Conservation (phyloP, 2,888 invertebrate genomes). For the Electrophaes corylata region DNA sequence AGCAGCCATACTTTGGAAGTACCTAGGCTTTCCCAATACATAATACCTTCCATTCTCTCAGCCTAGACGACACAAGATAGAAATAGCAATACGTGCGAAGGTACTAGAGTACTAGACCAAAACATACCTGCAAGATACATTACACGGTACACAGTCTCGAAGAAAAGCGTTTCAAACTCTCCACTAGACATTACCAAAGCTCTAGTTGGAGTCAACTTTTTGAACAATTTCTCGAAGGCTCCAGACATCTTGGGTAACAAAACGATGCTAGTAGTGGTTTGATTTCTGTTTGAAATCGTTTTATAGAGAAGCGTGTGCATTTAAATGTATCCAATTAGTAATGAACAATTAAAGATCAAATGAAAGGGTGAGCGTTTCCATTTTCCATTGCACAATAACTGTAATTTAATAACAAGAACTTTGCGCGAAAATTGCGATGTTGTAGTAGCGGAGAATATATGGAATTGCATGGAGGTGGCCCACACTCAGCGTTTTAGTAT, state of each 20-base stretch:
- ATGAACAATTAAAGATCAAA: constrained; percentile 19
- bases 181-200: constrained; percentile 64
- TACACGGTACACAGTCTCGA: constrained; percentile 66
- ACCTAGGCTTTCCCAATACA: too few relatives aligned
- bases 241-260: constrained; percentile 47
- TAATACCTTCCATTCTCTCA: too few relatives aligned
- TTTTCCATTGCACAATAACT: not conserved
- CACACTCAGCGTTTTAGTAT: too few relatives aligned
- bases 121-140: constrained; percentile 63
- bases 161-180: constrained; percentile 63
- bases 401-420: not conserved
- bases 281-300: not conserved
- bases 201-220: constrained; percentile 58
- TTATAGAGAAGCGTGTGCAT: not conserved
- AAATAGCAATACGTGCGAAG: too few relatives aligned
- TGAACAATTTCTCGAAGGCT: constrained; percentile 51
- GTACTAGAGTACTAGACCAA: not conserved
- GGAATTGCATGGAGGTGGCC: too few relatives aligned
- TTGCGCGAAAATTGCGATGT: too few relatives aligned
- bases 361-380: constrained; percentile 11
- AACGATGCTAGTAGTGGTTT: constrained; percentile 4
- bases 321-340: constrained; percentile 7
- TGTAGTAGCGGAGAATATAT: too few relatives aligned
- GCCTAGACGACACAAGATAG: too few relatives aligned
- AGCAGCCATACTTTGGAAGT: too few relatives aligned